Evolutionary conservation across 2,888 invertebrate species (phyloP).

Genomic region (Rhagium mordax): DNA sequence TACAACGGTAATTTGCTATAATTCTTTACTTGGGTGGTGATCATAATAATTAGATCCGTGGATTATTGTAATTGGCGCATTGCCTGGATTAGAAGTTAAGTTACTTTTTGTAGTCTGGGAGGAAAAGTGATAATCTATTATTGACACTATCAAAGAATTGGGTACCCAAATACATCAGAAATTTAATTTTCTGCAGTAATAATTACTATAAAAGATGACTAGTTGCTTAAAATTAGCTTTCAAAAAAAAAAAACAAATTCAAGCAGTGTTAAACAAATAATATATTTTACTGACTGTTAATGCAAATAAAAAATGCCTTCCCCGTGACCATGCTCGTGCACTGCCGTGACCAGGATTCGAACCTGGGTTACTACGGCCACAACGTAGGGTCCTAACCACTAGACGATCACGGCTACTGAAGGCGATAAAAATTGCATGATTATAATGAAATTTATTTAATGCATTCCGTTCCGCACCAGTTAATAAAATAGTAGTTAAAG

Average conservation of each 20-base stretch:
- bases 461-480: neutral
- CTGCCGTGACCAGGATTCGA: slow-evolving; percentile 75
- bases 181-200: no score
- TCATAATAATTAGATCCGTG: neutral
- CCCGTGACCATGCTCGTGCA: slow-evolving; percentile 60
- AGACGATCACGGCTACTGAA: slow-evolving; percentile 66
- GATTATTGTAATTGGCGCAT: neutral
- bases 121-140: no score
- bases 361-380: slow-evolving; percentile 77
- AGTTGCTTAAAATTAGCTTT: no score
- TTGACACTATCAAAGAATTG: no score
- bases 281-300: no score
- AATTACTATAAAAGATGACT: no score
- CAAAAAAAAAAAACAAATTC: no score
- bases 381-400: slow-evolving; percentile 73
- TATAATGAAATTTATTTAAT: neutral
- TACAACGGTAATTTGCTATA: neutral
- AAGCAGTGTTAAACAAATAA: no score
- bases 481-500: neutral
- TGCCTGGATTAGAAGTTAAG: neutral
- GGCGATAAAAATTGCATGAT: slow-evolving; percentile 26
- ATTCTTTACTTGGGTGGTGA: neutral
- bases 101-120: no score
- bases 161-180: no score
- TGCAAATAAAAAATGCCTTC: slow-evolving; percentile 51